Conservation (phyloP, 2,113 vertebrate genomes). For the Urocolius indicus region DNA sequence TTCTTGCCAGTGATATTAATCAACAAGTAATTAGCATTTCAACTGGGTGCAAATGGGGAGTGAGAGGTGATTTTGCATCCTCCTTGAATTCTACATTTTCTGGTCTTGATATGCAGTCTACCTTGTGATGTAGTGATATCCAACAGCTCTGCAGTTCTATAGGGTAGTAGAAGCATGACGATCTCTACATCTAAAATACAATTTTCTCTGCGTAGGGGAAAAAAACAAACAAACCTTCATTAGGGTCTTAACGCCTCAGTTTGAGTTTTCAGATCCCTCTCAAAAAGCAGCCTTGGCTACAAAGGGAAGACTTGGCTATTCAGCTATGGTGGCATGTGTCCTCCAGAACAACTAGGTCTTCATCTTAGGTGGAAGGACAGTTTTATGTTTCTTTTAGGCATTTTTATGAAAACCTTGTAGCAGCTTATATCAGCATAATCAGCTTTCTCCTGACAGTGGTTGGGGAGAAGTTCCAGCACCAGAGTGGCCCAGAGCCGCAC, state of each 20-base stretch:
- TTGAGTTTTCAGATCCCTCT: background rate
- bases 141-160: background rate
- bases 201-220: background rate
- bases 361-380: background rate
- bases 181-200: background rate
- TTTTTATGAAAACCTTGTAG: background rate
- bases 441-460: background rate
- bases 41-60: background rate
- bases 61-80: background rate
- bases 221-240: background rate
- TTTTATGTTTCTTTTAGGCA: background rate
- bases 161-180: background rate
- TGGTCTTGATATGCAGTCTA: background rate
- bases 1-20: background rate
- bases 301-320: background rate
- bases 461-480: background rate
- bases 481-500: accelerated
- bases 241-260: background rate
- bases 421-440: background rate
- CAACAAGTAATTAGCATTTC: background rate
- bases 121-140: background rate
- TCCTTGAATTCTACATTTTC: background rate
- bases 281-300: background rate
- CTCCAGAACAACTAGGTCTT: background rate
- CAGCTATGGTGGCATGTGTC: accelerated